phyloP scores from a whole-genome alignment of 35 echinoderm and acorn worm species.

The Heliocidaris tuberculata region DNA sequence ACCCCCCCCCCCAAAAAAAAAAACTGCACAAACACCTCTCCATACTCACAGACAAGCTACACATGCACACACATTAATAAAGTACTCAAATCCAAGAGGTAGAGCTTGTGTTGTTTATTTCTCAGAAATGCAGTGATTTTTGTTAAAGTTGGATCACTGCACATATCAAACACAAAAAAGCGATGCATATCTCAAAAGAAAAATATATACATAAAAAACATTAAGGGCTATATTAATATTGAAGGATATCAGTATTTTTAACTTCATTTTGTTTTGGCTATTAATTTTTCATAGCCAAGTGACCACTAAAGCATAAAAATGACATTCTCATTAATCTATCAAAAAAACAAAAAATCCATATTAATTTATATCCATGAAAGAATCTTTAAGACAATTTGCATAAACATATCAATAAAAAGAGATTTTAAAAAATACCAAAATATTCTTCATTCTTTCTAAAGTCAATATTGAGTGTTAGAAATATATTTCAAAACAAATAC shows the following conservation, averaged over 20 bases:
- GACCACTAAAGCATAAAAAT: not conserved
- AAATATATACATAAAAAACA: constrained; percentile 39
- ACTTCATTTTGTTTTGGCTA: not conserved
- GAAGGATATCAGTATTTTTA: not conserved
- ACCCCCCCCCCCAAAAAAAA: not conserved
- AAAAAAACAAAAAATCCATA: not conserved
- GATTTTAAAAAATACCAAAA: too few relatives aligned
- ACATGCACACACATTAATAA: not conserved
- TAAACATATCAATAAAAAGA: too few relatives aligned
- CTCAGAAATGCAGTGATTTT: constrained; percentile 23
- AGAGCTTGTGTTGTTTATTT: constrained; percentile 36
- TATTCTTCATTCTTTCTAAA: not conserved
- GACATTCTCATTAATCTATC: not conserved
- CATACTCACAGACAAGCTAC: not conserved
- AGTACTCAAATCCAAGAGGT: not conserved
- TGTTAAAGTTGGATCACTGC: constrained; percentile 20
- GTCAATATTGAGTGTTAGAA: too few relatives aligned
- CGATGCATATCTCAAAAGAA: not conserved
- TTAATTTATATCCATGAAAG: too few relatives aligned
- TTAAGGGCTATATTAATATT: not conserved
- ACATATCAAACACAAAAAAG: constrained; percentile 25
- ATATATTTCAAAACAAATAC: too few relatives aligned
- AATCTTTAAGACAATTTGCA: too few relatives aligned
- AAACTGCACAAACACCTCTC: not conserved
- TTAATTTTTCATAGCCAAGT: not conserved